Percentiles rank a stretch among this genome's conserved stretches.
Evolutionary conservation across 2,888 invertebrate genomes (phyloP).

Genomic region (Meiosimyza platycephala): DNA sequence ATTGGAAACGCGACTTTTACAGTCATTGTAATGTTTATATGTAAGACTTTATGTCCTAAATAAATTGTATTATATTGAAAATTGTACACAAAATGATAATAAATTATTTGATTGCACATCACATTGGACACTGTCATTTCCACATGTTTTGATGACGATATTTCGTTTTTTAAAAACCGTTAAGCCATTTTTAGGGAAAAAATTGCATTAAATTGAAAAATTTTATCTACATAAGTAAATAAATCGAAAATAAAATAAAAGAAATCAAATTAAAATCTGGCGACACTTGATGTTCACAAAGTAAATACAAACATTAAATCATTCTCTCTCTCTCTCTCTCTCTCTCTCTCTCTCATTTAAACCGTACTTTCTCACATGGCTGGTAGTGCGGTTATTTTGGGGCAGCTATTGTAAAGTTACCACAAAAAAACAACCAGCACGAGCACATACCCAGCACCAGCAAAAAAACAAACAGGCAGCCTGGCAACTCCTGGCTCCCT

Average conservation of each 20-base stretch:
- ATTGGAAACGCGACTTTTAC: conserved; percentile 57
- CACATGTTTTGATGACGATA: too few species aligned
- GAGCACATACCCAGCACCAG: not conserved
- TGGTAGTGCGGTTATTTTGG: not conserved
- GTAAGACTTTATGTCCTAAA: not conserved
- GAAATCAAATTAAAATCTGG: conserved; percentile 33
- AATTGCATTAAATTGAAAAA: conserved; percentile 7
- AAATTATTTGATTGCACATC: too few species aligned
- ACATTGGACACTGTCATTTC: too few species aligned
- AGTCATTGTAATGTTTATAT: conserved; percentile 57
- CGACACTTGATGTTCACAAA: conserved; percentile 27
- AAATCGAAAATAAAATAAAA: not conserved
- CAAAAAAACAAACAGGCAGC: conserved; percentile 4
- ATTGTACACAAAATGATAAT: too few species aligned
- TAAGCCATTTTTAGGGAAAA: too few species aligned
- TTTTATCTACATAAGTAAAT: not conserved
- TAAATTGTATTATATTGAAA: too few species aligned
- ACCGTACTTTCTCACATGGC: not conserved
- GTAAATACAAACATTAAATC: conserved; percentile 18
- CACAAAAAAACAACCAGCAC: conserved; percentile 16
- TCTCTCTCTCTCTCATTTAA: not conserved
- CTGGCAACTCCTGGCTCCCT: conserved; percentile 6
- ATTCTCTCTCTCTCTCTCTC: too few species aligned
- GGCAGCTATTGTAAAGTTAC: not conserved
- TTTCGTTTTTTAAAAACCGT: too few species aligned